Evolutionary conservation across 2,888 invertebrate genomes (phyloP).

Genomic region (Drymonia ruficornis): DNA sequence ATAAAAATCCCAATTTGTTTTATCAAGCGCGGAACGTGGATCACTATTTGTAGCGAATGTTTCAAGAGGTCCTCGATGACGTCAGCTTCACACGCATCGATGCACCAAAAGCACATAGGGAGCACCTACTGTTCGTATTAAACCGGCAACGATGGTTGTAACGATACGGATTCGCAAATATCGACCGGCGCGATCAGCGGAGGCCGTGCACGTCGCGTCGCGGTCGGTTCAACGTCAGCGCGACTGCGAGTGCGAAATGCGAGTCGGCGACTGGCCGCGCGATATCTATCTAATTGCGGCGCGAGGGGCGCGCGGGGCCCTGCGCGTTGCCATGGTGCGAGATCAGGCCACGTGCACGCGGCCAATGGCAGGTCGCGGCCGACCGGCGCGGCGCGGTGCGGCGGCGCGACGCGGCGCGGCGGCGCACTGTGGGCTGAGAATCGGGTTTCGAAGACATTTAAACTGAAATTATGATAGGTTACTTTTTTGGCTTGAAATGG

Average conservation of each 20-base stretch:
- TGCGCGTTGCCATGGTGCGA: conserved; percentile 87
- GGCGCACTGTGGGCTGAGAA: too few species aligned
- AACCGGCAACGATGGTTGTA: conserved; percentile 29
- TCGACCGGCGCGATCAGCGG: conserved; percentile 54
- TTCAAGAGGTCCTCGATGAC: conserved; percentile 8
- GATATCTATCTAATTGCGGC: conserved; percentile 47
- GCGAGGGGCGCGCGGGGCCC: conserved; percentile 46
- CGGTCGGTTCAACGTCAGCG: conserved; percentile 28
- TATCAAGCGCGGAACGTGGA: background rate
- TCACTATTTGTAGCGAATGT: conserved; percentile 1
- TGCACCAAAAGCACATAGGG: conserved; percentile 17
- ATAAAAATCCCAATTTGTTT: conserved; percentile 4
- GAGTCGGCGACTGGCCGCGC: conserved; percentile 38
- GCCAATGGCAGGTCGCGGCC: conserved; percentile 83
- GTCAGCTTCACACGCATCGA: conserved; percentile 7
- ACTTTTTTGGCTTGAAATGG: too few species aligned
- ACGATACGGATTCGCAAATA: conserved; percentile 47
- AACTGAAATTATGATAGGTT: too few species aligned
- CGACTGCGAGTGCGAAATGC: conserved; percentile 31
- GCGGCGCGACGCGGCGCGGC: too few species aligned
- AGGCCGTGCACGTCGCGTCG: conserved; percentile 28
- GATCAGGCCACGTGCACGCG: conserved; percentile 90
- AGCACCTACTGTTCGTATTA: conserved; percentile 25
- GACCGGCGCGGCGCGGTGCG: conserved; percentile 42
- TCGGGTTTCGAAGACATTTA: too few species aligned